A percentile compares a stretch with the other conserved stretches of the same genome.
These are phyloP conservation scores for Euglossa dilemma DNA, from an alignment of 1,140 invertebrate species.

Conservation along the genomic window DNA sequence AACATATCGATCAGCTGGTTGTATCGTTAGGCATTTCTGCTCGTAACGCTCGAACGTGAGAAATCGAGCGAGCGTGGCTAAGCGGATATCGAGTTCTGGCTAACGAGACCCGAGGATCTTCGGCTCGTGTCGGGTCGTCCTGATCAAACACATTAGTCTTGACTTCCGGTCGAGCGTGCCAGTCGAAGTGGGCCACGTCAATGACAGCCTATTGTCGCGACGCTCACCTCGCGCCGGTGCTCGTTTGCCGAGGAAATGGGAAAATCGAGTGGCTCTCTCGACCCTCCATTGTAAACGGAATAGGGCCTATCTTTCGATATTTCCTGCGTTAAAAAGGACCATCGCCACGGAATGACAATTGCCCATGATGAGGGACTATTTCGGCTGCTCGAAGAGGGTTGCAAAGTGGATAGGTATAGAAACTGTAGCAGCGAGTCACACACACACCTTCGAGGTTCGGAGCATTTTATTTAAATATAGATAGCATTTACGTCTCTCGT, in stretches of 20 bases:
- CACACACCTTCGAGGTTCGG: too few species aligned
- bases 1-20: conserved; percentile 7
- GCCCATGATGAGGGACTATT: conserved; percentile 4
- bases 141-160: conserved; percentile 71
- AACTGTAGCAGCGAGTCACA: too few species aligned
- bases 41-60: conserved; percentile 29
- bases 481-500: too few species aligned
- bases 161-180: conserved; percentile 63
- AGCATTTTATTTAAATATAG: too few species aligned
- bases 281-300: conserved; percentile 56
- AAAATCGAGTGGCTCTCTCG: conserved; percentile 68
- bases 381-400: neutral
- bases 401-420: neutral
- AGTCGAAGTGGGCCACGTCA: conserved; percentile 47
- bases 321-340: conserved; percentile 52
- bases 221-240: conserved; percentile 35
- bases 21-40: conserved; percentile 11
- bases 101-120: conserved; percentile 44
- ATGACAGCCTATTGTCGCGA: conserved; percentile 63
- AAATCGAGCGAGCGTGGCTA: conserved; percentile 42
- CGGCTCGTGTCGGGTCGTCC: conserved; percentile 50
- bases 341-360: neutral
- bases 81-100: conserved; percentile 66
- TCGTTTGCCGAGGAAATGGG: conserved; percentile 70
- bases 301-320: conserved; percentile 51